Conservation (phyloP, 2,888 invertebrate genomes). For the Aricia artaxerxes region DNA sequence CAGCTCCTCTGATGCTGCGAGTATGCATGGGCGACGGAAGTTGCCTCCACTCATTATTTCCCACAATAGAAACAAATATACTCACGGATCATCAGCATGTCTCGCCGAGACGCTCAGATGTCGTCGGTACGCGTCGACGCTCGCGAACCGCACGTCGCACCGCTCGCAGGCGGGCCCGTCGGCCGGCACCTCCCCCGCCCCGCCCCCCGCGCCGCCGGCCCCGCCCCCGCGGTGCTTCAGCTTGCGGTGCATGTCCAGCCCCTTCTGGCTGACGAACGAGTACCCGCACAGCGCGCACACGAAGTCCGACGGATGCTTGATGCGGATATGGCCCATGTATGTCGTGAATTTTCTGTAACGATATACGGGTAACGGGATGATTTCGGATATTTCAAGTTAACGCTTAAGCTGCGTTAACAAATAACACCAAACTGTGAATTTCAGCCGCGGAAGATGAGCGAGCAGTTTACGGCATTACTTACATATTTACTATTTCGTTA, state of each 20-base stretch:
- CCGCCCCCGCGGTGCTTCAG: constrained; percentile 60
- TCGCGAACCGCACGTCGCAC: constrained; percentile 57
- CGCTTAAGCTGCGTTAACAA: too few relatives aligned
- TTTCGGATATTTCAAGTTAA: too few relatives aligned
- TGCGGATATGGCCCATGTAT: constrained; percentile 54
- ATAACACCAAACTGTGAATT: too few relatives aligned
- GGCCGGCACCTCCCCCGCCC: constrained; percentile 56
- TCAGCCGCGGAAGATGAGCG: too few relatives aligned
- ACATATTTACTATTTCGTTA: too few relatives aligned
- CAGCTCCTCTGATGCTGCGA: too few relatives aligned
- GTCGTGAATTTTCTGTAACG: constrained; percentile 64
- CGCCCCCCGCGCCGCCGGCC: constrained; percentile 54
- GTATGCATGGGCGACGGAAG: too few relatives aligned
- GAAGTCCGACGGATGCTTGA: constrained; percentile 55
- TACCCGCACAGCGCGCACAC: constrained; percentile 55
- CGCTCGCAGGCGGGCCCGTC: constrained; percentile 59
- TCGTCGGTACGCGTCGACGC: constrained; percentile 50
- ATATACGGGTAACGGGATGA: neutral
- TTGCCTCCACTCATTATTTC: too few relatives aligned
- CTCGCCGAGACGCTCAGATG: neutral
- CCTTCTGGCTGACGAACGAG: constrained; percentile 54
- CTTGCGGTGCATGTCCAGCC: constrained; percentile 62
- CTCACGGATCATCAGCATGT: constrained; percentile 20
- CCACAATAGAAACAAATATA: neutral
- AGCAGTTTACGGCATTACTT: too few relatives aligned